Evolutionary conservation across 2,888 invertebrate species (phyloP).

Genomic region (Vannuccia rotundouncinata): DNA sequence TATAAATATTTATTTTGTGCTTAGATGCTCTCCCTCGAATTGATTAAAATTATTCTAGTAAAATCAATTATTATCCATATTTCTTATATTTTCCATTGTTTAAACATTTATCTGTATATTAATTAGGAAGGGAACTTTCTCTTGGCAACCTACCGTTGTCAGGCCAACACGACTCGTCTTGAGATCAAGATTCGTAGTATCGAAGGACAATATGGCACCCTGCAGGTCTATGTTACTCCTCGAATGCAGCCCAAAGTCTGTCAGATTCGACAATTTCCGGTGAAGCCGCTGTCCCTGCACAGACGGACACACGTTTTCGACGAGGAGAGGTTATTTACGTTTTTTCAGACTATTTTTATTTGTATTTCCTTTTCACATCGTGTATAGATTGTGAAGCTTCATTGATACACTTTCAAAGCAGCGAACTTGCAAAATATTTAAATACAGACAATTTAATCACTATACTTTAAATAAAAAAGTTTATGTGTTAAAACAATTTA

Average conservation of each 20-base stretch:
- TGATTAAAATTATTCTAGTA: neutral
- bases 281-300: conserved; percentile 73
- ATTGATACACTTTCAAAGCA: no score
- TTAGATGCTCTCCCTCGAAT: no score
- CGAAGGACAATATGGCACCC: conserved; percentile 70
- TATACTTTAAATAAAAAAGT: no score
- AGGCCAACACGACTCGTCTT: conserved; percentile 79
- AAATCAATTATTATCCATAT: neutral
- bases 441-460: no score
- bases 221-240: conserved; percentile 72
- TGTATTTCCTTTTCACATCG: no score
- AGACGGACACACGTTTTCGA: conserved; percentile 66
- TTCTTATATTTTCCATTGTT: neutral
- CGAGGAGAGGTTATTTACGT: conserved; percentile 58
- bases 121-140: conserved; percentile 66
- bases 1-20: no score
- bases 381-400: no score
- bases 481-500: no score
- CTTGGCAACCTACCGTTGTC: conserved; percentile 81
- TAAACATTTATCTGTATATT: no score
- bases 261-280: conserved; percentile 64
- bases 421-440: no score
- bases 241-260: conserved; percentile 72
- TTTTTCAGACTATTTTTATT: no score
- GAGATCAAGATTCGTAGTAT: conserved; percentile 75